These are phyloP conservation scores for Indicator maculatus DNA, from an alignment of 2,113 vertebrate genomes.

Conservation along the genomic window DNA sequence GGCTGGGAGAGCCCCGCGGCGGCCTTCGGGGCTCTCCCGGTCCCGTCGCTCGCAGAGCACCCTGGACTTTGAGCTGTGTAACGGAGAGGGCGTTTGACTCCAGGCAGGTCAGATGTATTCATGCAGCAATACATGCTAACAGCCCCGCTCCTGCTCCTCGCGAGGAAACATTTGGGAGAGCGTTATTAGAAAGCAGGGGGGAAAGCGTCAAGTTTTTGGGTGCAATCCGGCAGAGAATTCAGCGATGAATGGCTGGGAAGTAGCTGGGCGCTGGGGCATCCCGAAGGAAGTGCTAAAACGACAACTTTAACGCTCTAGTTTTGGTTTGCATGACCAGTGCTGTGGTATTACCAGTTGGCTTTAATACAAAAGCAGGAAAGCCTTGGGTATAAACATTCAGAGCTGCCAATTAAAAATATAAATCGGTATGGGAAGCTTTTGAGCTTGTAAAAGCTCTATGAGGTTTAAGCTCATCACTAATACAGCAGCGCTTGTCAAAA, in stretches of 20 bases:
- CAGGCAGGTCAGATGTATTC: background rate
- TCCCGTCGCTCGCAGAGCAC: background rate
- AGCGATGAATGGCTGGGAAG: background rate
- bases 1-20: background rate
- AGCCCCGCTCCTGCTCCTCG: no score
- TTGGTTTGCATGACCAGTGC: background rate
- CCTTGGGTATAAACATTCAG: background rate
- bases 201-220: background rate
- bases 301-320: background rate
- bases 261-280: background rate
- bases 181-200: background rate
- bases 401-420: background rate
- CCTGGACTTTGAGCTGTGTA: background rate
- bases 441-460: background rate
- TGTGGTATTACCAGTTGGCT: background rate
- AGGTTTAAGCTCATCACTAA: background rate
- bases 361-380: background rate
- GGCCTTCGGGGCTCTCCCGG: no score
- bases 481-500: background rate
- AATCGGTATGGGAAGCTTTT: background rate
- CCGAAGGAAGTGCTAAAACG: background rate
- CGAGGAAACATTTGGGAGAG: background rate
- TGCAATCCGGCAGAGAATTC: background rate
- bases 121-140: fast-evolving
- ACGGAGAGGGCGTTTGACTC: background rate